Conservation (phyloP, 2,113 vertebrate species). For the Nansenia antarctica region DNA sequence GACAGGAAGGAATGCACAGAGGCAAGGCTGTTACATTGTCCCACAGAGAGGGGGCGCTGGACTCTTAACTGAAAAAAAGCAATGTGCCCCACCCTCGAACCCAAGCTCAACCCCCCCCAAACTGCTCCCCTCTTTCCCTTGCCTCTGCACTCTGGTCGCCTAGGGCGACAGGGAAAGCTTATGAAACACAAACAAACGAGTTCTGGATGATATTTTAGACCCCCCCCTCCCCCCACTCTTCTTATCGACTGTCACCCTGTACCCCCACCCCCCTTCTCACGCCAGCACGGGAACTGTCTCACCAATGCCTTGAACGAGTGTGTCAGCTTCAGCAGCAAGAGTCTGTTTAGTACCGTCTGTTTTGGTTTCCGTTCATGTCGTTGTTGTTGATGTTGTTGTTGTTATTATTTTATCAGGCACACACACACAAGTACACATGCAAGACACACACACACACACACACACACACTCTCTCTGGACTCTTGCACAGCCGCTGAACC, state of each 20-base stretch:
- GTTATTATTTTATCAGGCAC: constrained; percentile 43
- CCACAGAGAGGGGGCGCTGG: constrained; percentile 13
- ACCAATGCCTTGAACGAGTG: constrained; percentile 73
- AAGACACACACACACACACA: constrained; percentile 31
- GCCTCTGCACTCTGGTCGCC: neutral
- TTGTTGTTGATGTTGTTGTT: constrained; percentile 36
- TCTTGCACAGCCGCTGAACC: constrained; percentile 33
- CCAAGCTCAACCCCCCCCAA: constrained; percentile 2
- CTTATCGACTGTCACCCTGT: constrained; percentile 24
- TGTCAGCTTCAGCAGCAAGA: constrained; percentile 65
- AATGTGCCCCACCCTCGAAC: neutral
- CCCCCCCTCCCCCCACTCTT: too few relatives aligned
- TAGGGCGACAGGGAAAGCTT: constrained; percentile 32
- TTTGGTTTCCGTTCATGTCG: constrained; percentile 51
- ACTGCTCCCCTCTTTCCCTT: too few relatives aligned
- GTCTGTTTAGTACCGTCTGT: constrained; percentile 57
- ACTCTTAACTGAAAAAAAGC: constrained; percentile 20
- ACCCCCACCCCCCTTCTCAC: constrained; percentile 56
- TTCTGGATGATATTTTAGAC: constrained; percentile 33
- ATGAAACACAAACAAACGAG: constrained; percentile 25
- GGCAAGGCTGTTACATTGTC: constrained; percentile 54
- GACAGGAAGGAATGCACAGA: constrained; percentile 28
- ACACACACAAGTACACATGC: constrained; percentile 1
- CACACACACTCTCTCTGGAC: neutral
- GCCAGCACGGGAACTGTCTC: constrained; percentile 73